phyloP scores from a whole-genome alignment of 2,888 invertebrate genomes.

The Dendrolimus pini region DNA sequence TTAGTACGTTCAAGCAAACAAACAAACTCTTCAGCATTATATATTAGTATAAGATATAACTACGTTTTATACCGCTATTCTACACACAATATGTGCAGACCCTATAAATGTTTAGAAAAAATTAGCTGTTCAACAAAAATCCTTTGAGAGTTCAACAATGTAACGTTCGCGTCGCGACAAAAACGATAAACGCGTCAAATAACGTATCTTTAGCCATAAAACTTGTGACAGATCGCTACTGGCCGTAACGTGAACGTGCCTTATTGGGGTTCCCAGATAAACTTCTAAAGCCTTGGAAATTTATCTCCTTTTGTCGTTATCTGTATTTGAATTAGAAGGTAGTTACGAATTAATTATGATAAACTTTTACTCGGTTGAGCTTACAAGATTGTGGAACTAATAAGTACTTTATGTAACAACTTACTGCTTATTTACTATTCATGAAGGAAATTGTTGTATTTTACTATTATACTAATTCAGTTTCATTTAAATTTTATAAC shows the following conservation, averaged over 20 bases:
- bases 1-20: too few relatives aligned
- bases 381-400: too few relatives aligned
- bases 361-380: too few relatives aligned
- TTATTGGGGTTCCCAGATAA: constrained; percentile 11
- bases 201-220: constrained; percentile 48
- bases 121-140: constrained; percentile 8
- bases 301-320: neutral
- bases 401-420: too few relatives aligned
- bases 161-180: constrained; percentile 30
- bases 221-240: constrained; percentile 59
- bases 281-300: neutral
- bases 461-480: too few relatives aligned
- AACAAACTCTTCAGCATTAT: too few relatives aligned
- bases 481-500: too few relatives aligned
- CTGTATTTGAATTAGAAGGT: too few relatives aligned
- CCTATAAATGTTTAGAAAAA: neutral
- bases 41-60: too few relatives aligned
- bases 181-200: constrained; percentile 49
- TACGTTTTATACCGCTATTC: neutral
- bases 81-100: neutral
- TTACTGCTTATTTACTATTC: too few relatives aligned
- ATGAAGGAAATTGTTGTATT: too few relatives aligned
- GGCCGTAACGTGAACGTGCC: constrained; percentile 20
- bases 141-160: constrained; percentile 14
- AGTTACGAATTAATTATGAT: too few relatives aligned